phyloP scores from a whole-genome alignment of 2,113 vertebrate species.

The Callipepla squamata region DNA sequence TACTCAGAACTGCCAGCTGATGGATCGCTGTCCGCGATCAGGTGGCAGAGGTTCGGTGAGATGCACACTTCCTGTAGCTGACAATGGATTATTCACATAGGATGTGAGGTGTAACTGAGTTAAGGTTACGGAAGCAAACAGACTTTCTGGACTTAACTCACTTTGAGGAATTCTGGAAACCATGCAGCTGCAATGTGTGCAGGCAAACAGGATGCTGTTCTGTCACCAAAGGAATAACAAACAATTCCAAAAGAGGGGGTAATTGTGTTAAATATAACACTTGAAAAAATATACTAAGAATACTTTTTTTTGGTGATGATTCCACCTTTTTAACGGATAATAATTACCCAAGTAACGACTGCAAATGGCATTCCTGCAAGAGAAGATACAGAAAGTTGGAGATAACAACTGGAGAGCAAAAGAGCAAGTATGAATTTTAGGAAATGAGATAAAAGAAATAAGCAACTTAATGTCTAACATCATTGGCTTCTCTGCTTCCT shows the following conservation, averaged over 20 bases:
- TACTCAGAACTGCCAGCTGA: conserved; percentile 1
- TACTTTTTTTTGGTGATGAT: neutral
- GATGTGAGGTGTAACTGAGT: neutral
- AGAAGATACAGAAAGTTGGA: neutral
- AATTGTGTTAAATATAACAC: conserved; percentile 67
- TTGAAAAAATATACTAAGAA: conserved; percentile 47
- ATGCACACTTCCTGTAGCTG: conserved; percentile 21
- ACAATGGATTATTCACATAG: conserved; percentile 48
- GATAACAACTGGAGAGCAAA: neutral
- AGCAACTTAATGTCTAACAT: neutral
- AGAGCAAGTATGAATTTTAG: neutral
- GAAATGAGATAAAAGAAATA: neutral
- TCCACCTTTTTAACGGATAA: conserved; percentile 2
- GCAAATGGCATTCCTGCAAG: neutral
- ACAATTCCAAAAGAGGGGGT: conserved; percentile 61
- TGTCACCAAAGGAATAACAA: conserved; percentile 71
- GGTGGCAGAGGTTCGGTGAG: neutral
- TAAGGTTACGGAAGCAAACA: conserved; percentile 13
- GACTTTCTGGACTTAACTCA: neutral
- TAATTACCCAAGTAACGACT: neutral
- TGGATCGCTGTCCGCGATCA: conserved; percentile 30
- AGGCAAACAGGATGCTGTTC: conserved; percentile 72
- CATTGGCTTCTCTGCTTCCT: neutral
- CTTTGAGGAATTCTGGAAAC: conserved; percentile 53
- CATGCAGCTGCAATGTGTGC: conserved; percentile 61